Evolutionary conservation across 2,797 vertebrate species (phyloP), one percentile per base, ranked within the genome.

Genomic region (Poeciliopsis turneri): DNA sequence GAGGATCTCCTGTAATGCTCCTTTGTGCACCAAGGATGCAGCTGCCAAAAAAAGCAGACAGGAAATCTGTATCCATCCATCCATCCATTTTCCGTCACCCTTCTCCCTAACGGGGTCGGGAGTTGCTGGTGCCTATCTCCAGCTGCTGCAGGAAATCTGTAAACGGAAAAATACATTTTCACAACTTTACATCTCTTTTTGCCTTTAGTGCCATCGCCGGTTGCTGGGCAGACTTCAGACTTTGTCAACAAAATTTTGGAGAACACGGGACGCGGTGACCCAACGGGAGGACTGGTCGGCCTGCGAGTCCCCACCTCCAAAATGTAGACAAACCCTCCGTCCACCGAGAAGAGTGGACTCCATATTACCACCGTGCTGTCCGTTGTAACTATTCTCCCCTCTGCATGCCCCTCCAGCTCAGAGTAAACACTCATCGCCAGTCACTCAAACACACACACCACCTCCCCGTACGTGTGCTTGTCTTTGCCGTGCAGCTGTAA

Each of bases 211-310:
- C 96, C 97, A 74, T 94, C 97, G 39, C 97, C 97, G 80, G 98
- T 99, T 77, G 97, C 97, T 55, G 97, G 98, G 75, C 97, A 99
- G 95, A 99, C 98, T 36, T 99, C 98, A 15, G 98, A 99, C 91
- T 99, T 99, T 64, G 98, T 99, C 90, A 99, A 99, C 96, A 98
- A 98, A 89, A 98, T 99, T 90, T 95, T 99, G 95, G 98, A 99
- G 95, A 99, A 96, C 95, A 99, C 98, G 0, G 97, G 97, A 51
- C 96, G 96, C 49, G 98, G 98, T 64, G 97, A 99, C 91, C 96
- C 98, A 90, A 99, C 98, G 0, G 98, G 98, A n/a, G 98, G 98
- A 87, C 95, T 99, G 77, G 97, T 98, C 45, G 98, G 98, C 85
- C 95, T 99, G 55, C 95, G 98, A 75, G 97, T 99, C 86, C 98